These are phyloP conservation scores for Rhamnusium bicolor DNA, from an alignment of 2,888 invertebrate species.

Conservation along the genomic window DNA sequence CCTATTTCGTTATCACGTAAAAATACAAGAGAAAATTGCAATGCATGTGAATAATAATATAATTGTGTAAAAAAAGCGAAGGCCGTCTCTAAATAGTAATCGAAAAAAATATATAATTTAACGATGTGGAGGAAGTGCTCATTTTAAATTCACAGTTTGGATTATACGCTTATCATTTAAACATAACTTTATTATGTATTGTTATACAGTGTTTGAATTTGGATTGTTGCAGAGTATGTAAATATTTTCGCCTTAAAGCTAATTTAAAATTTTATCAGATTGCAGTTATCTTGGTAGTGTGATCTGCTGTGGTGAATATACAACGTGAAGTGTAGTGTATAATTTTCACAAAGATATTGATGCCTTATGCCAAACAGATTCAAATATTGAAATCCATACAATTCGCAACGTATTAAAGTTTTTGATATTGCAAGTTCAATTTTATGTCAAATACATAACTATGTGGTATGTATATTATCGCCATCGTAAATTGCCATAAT, in stretches of 20 bases:
- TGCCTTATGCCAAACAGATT: neutral
- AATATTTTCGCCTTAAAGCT: conserved; percentile 33
- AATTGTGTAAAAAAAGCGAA: conserved; percentile 35
- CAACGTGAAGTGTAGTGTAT: neutral
- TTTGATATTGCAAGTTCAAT: neutral
- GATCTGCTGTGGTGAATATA: neutral
- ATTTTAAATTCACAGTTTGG: conserved; percentile 37
- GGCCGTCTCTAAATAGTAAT: conserved; percentile 32
- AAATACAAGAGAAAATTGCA: conserved; percentile 36
- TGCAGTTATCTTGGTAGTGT: neutral
- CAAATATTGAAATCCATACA: neutral
- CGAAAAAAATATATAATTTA: conserved; percentile 39
- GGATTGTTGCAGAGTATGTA: conserved; percentile 25
- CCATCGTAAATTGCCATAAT: too few species aligned
- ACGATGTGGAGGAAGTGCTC: conserved; percentile 34
- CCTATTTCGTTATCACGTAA: conserved; percentile 19
- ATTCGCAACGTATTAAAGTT: neutral
- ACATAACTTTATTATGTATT: conserved; percentile 29
- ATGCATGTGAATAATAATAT: conserved; percentile 41
- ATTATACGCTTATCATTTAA: conserved; percentile 40
- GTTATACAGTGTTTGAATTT: conserved; percentile 28
- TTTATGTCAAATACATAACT: neutral
- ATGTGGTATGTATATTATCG: too few species aligned
- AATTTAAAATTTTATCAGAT: conserved; percentile 10
- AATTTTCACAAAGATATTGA: neutral